Base-by-base conservation (phyloP, 2,113 vertebrate species). In the Menura novaehollandiae region DNA sequence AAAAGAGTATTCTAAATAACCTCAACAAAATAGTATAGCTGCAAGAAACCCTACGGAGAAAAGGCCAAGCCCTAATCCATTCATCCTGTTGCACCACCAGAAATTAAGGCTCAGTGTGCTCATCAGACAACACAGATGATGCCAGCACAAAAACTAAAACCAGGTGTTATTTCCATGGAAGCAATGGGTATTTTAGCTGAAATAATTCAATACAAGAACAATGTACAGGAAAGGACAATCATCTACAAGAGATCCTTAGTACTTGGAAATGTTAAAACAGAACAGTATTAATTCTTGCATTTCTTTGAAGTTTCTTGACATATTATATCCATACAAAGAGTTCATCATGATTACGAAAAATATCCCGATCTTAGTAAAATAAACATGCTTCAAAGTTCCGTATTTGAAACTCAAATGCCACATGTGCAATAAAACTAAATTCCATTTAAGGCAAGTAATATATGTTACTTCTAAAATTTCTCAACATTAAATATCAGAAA, bases 361-460 rank as follows among this genome's bases (percentile, higher is more conserved):
- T 93, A 96, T 83, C 76, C 56, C 17, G 0, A 81, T 97, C 84
- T 85, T 95, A 94, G 75, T 92, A 90, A 94, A 95, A 96, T 91
- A 95, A 95, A 86, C 90, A 77, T 68, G 80, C 88, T 85, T 95
- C 44, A 28, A 94, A 93, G 80, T 93, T 92, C 95, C 39, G 15
- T 92, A 95, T 85, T 68, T 93, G 87, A 89, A 97, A 92, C 68
- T 94, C 64, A 96, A 94, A 91, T 90, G 93, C 81, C 91, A 79
- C 75, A 63, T 69, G 53, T 49, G 89, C 85, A 94, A 90, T 87
- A 88, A 91, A 94, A 95, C 78, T 51, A 58, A 96, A 87, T 58
- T 97, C 88, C 86, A 46, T 95, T 83, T 95, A 88, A 96, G 94
- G 95, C 77, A 97, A 96, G 93, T 82, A 94, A 87, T 68, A 82